phyloP scores from a whole-genome alignment of 1,140 invertebrate genomes.

The Rhagoletis zephyria region DNA sequence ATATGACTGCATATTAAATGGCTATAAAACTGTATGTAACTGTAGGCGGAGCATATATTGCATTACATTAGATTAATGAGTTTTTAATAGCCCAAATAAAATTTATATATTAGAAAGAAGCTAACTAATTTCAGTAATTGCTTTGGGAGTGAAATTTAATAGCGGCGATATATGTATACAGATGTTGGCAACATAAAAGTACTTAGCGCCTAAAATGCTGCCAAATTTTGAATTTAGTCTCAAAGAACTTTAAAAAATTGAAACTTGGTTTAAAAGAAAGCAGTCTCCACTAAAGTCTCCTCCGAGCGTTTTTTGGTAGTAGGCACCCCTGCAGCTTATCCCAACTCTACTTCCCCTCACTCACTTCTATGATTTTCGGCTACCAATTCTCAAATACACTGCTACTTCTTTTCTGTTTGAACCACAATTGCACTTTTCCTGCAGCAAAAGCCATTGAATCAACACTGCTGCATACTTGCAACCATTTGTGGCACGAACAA shows the following conservation, averaged over 20 bases:
- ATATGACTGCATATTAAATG: neutral
- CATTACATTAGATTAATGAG: conserved; percentile 16
- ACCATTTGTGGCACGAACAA: conserved; percentile 44
- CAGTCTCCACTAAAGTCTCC: no score
- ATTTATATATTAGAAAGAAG: neutral
- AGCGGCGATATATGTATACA: no score
- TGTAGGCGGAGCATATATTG: neutral
- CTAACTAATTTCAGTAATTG: neutral
- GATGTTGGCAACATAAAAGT: no score
- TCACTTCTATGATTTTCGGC: no score
- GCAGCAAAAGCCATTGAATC: conserved; percentile 39
- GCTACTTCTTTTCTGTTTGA: neutral
- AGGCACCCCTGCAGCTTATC: no score
- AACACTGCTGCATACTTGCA: conserved; percentile 31
- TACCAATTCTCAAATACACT: neutral
- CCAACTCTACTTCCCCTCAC: no score
- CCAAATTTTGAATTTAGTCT: no score
- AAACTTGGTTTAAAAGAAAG: no score
- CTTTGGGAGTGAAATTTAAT: neutral
- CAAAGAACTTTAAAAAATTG: no score
- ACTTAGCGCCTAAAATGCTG: no score
- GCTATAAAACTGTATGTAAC: neutral
- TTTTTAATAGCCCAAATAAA: conserved; percentile 29
- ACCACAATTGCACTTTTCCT: neutral
- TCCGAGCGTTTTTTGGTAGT: no score